phyloP scores from a whole-genome alignment of 2,797 vertebrate genomes.

The Gorsachius magnificus region DNA sequence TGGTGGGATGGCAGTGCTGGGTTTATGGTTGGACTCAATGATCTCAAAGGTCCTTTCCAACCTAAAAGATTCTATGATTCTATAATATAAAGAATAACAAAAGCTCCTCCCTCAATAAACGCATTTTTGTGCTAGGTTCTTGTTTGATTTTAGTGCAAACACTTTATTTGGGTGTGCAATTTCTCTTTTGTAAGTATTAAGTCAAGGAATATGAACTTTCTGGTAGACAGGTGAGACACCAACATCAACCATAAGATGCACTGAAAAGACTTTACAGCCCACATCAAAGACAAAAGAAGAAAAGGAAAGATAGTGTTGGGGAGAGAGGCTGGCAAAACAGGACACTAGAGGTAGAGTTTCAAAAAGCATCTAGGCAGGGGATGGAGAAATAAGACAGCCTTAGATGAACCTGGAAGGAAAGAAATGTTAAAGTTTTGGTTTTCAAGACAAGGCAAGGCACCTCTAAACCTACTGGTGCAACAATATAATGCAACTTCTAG shows the following conservation, averaged over 20 bases:
- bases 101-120: not conserved
- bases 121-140: not conserved
- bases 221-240: not conserved
- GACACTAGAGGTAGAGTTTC: not conserved
- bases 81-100: not conserved
- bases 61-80: too few relatives aligned
- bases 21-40: too few relatives aligned
- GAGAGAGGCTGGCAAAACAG: not conserved
- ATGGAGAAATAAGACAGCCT: not conserved
- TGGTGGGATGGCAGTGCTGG: too few relatives aligned
- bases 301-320: not conserved
- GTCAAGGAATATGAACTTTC: not conserved
- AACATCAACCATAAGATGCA: not conserved
- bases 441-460: not conserved
- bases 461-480: not conserved
- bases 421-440: not conserved
- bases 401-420: not conserved
- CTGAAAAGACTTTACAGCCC: not conserved
- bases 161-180: not conserved
- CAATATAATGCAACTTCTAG: not conserved
- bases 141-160: not conserved
- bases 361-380: not conserved
- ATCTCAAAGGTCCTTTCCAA: too few relatives aligned
- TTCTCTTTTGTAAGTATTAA: not conserved
- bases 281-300: not conserved